phyloP scores from a whole-genome alignment of 2,797 vertebrate genomes.

The Arremon aurantiirostris region DNA sequence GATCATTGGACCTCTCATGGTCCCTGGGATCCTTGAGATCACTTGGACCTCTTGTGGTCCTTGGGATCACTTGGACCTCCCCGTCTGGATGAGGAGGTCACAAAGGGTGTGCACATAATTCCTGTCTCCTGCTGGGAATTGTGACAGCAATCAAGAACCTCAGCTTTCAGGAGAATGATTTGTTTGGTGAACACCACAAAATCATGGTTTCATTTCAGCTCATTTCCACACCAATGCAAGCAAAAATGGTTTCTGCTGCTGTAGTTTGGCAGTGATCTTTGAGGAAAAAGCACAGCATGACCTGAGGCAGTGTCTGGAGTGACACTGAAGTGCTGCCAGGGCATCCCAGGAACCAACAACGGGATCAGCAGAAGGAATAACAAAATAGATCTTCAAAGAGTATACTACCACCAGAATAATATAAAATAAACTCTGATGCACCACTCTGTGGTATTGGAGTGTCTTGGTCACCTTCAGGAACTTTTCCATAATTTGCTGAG shows the following conservation, averaged over 20 bases:
- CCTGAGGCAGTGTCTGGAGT: background rate
- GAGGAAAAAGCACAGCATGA: background rate
- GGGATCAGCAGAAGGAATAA: background rate
- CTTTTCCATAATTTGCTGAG: background rate
- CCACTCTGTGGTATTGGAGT: background rate
- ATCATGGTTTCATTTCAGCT: background rate
- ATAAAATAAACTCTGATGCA: background rate
- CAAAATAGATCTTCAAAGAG: background rate
- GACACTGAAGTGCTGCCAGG: background rate
- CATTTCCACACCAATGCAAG: background rate
- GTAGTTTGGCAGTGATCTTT: background rate
- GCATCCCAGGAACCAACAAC: background rate
- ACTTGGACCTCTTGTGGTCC: background rate
- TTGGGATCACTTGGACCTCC: background rate
- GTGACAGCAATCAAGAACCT: background rate
- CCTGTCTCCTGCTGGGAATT: background rate
- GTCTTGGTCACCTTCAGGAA: background rate
- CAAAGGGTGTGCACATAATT: accelerated
- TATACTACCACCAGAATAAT: background rate
- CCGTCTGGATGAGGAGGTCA: background rate
- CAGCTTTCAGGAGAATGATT: background rate
- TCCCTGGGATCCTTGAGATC: background rate
- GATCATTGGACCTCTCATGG: too few species aligned
- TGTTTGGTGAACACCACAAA: background rate
- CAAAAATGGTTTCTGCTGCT: background rate